Evolutionary conservation across 2,888 invertebrate species (phyloP), one percentile per base, ranked within the genome.

Genomic region (Bellardia bayeri): DNA sequence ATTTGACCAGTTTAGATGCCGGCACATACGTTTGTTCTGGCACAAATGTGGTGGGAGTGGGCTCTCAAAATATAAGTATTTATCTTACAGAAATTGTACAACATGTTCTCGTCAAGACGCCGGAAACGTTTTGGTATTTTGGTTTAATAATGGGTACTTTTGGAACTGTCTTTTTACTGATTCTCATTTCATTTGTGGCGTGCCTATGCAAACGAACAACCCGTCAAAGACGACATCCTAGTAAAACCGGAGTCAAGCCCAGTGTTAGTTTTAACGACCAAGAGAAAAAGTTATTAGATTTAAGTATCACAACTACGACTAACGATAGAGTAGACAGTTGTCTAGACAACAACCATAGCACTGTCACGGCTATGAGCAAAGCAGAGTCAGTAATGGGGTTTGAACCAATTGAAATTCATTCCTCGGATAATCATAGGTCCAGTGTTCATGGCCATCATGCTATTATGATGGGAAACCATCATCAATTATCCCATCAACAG

Each of bases 201-300:
- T 95, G 95, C 92, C 91, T 95, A 86, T 93, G 95, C 91, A 93
- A 95, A 88, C 91, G 94, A 89, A 91, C 94, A 33, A 94, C 94
- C 1, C 94, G 95, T 3, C 94, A 94, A 82, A 93, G 94, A 11
- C 94, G 95, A 1, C 94, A 95, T 69, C 94, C 95, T 79, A 95
- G 95, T 90, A 95, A 96, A 88, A 89, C 92, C 8, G 96, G 96
- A 61, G 95, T 97, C 82, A 97, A 97, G 91, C 96, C 96, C 66
- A 97, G 97, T 93, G 95, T 97, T 1, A 97, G 97, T 92, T 97
- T 97, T 91, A 97, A 97, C 69, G 98, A 98, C 91, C 98, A 98
- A 94, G 97, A 98, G 91, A 97, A 98, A 93, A 97, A 97, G 91
- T 94, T 98, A 82, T 94, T 98, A 88, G 97, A 97, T 90, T 96